phyloP scores from a whole-genome alignment of 2,113 vertebrate species.

The Alosa alosa region DNA sequence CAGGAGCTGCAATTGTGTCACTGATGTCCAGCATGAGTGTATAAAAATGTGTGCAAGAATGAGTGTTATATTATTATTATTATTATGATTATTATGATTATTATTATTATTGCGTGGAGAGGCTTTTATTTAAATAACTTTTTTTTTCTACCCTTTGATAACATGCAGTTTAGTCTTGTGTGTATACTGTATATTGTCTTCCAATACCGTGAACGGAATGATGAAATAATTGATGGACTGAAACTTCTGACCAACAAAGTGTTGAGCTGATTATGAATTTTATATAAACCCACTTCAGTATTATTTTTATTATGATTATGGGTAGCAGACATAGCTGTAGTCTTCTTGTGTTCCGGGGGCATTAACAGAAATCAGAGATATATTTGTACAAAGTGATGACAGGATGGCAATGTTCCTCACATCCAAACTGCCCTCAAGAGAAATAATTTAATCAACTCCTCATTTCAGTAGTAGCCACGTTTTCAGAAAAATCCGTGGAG shows the following conservation, averaged over 20 bases:
- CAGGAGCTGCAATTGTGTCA: constrained; percentile 61
- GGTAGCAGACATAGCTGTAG: constrained; percentile 75
- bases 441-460: not conserved
- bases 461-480: constrained; percentile 5
- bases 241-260: constrained; percentile 55
- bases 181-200: constrained; percentile 78
- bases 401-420: not conserved
- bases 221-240: constrained; percentile 64
- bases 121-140: constrained; percentile 43
- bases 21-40: constrained; percentile 68
- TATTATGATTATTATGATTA: constrained; percentile 47
- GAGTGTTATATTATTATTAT: constrained; percentile 55
- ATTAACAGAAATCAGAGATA: constrained; percentile 64
- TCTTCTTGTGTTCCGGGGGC: constrained; percentile 70
- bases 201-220: constrained; percentile 70
- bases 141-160: constrained; percentile 57
- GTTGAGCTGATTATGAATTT: constrained; percentile 62
- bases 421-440: constrained; percentile 23
- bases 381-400: constrained; percentile 61
- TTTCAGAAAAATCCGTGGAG: constrained; percentile 14
- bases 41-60: constrained; percentile 58
- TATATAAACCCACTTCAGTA: constrained; percentile 64
- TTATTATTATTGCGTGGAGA: constrained; percentile 35
- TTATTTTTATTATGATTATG: constrained; percentile 70
- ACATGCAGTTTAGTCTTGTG: constrained; percentile 61